Percentiles rank a stretch among this genome's conserved stretches.
phyloP scores from a whole-genome alignment of 2,888 invertebrate species.

The Mythimna albipuncta region DNA sequence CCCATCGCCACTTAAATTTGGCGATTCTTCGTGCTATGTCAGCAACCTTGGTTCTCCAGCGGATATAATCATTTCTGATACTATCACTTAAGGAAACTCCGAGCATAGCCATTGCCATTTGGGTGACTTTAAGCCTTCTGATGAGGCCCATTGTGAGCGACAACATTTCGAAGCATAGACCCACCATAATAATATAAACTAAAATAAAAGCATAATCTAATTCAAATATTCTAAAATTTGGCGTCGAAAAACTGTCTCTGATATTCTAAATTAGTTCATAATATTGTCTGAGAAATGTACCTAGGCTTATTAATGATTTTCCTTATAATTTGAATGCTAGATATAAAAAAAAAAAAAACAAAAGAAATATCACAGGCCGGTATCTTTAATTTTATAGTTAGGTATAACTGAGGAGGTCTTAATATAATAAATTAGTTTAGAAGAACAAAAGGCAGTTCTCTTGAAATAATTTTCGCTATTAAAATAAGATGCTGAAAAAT shows the following conservation, averaged over 20 bases:
- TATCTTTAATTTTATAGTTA: slow-evolving; percentile 6
- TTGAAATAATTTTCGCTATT: slow-evolving; percentile 7
- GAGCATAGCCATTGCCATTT: no score
- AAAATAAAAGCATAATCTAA: no score
- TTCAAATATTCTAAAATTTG: no score
- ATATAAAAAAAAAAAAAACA: background rate
- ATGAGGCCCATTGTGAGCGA: no score
- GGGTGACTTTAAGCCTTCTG: no score
- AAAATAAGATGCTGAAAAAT: slow-evolving; percentile 16
- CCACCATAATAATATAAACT: no score
- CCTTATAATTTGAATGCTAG: background rate
- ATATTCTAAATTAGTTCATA: slow-evolving; percentile 2
- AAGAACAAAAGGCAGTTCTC: background rate
- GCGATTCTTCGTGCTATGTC: no score
- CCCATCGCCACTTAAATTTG: no score
- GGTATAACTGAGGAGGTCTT: background rate
- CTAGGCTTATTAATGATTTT: background rate
- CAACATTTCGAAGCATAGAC: no score
- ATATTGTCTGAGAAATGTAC: background rate
- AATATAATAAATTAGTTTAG: slow-evolving; percentile 10
- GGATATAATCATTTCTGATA: no score
- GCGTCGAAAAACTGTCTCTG: background rate
- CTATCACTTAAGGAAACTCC: no score
- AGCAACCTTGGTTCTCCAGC: no score
- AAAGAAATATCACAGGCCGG: background rate